Conservation (phyloP, 1,140 invertebrate species). For the Uloborus diversus region DNA sequence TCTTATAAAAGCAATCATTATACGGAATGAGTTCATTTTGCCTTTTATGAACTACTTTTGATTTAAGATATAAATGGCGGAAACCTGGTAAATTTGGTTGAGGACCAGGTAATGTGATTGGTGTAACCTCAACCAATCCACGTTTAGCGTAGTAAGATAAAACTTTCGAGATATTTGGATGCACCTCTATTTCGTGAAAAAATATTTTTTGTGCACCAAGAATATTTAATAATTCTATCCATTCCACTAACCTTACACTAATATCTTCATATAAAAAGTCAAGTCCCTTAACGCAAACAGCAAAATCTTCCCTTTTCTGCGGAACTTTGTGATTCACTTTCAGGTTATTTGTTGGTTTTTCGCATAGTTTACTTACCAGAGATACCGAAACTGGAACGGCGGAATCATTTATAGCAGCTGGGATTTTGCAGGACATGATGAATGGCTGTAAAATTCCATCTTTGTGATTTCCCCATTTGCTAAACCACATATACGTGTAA, state of each 20-base stretch:
- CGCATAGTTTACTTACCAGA: slow-evolving; percentile 83
- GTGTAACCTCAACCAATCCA: slow-evolving; percentile 82
- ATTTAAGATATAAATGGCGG: slow-evolving; percentile 87
- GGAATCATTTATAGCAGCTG: slow-evolving; percentile 64
- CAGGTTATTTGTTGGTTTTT: slow-evolving; percentile 86
- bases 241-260: slow-evolving; percentile 89
- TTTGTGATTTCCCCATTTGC: slow-evolving; percentile 93
- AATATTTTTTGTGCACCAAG: slow-evolving; percentile 92
- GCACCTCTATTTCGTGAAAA: slow-evolving; percentile 89
- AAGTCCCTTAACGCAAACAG: slow-evolving; percentile 92
- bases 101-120: slow-evolving; percentile 86
- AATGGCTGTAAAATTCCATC: slow-evolving; percentile 91
- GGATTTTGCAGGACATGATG: slow-evolving; percentile 85
- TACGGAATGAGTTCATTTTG: slow-evolving; percentile 96
- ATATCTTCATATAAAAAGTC: slow-evolving; percentile 92
- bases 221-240: slow-evolving; percentile 87
- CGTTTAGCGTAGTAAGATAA: slow-evolving; percentile 79
- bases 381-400: slow-evolving; percentile 84
- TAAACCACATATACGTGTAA: slow-evolving; percentile 94
- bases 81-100: slow-evolving; percentile 89
- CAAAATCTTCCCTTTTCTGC: slow-evolving; percentile 79
- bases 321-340: slow-evolving; percentile 79
- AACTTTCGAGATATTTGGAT: slow-evolving; percentile 89
- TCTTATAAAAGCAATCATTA: slow-evolving; percentile 95
- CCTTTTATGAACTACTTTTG: slow-evolving; percentile 86